These are phyloP conservation scores for Heteromurus nitidus DNA, from an alignment of 2,888 invertebrate species.

Conservation along the genomic window DNA sequence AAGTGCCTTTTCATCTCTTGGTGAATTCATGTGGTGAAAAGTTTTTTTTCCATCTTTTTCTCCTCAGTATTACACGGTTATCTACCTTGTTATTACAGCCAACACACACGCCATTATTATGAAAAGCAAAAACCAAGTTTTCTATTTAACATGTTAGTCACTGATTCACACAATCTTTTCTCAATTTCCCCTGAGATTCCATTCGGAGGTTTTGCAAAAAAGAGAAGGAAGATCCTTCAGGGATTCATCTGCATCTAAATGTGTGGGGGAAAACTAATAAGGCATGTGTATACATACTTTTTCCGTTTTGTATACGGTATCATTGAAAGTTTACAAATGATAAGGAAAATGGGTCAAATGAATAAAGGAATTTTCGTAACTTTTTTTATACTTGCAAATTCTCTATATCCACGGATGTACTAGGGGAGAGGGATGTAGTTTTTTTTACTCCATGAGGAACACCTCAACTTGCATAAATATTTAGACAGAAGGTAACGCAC, in stretches of 20 bases:
- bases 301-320: background rate
- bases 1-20: too few species aligned
- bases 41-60: background rate
- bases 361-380: constrained; percentile 3
- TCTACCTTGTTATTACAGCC: too few species aligned
- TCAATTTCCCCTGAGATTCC: constrained; percentile 17
- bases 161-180: background rate
- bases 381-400: constrained; percentile 12
- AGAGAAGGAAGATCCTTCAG: background rate
- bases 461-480: too few species aligned
- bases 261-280: too few species aligned
- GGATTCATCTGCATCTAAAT: constrained; percentile 10
- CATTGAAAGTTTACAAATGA: constrained; percentile 29
- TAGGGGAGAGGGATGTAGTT: too few species aligned
- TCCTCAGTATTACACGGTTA: too few species aligned
- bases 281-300: constrained; percentile 10
- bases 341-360: constrained; percentile 21
- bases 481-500: too few species aligned
- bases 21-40: background rate
- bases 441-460: too few species aligned
- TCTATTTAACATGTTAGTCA: background rate
- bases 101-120: background rate
- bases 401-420: background rate
- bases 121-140: background rate
- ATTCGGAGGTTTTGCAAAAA: background rate